Conservation (phyloP, 2,797 vertebrate species). For the Pangasius krempfi region DNA sequence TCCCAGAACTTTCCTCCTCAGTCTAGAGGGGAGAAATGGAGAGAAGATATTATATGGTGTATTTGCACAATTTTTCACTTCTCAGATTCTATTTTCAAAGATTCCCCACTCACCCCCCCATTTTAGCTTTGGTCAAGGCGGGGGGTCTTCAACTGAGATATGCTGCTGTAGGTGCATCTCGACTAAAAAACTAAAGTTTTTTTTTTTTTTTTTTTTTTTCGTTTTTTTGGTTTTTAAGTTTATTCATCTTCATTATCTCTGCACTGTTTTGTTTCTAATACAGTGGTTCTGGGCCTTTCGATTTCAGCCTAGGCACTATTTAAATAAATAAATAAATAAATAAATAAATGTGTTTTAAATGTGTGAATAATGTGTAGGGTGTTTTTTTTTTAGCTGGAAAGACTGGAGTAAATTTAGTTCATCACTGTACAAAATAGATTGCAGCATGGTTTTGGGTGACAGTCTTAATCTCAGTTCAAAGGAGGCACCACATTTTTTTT, state of each 20-base stretch:
- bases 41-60: constrained; percentile 31
- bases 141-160: background rate
- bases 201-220: background rate
- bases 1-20: constrained; percentile 44
- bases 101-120: background rate
- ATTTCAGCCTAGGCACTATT: background rate
- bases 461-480: constrained; percentile 53
- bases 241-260: constrained; percentile 21
- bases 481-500: constrained; percentile 51
- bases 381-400: constrained; percentile 52
- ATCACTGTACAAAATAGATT: constrained; percentile 65
- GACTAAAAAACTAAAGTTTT: background rate
- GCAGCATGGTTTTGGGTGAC: constrained; percentile 60
- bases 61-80: constrained; percentile 58
- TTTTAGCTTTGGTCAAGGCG: background rate
- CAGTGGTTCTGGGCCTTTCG: background rate
- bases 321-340: constrained; percentile 19
- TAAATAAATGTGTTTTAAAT: constrained; percentile 7
- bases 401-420: constrained; percentile 48
- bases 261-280: background rate
- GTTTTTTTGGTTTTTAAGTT: background rate
- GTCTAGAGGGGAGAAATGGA: constrained; percentile 37
- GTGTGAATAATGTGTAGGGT: background rate
- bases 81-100: constrained; percentile 1
- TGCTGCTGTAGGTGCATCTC: background rate